Base-by-base conservation (phyloP, 2,113 vertebrate species). In the human (Homo sapiens) region DNA sequence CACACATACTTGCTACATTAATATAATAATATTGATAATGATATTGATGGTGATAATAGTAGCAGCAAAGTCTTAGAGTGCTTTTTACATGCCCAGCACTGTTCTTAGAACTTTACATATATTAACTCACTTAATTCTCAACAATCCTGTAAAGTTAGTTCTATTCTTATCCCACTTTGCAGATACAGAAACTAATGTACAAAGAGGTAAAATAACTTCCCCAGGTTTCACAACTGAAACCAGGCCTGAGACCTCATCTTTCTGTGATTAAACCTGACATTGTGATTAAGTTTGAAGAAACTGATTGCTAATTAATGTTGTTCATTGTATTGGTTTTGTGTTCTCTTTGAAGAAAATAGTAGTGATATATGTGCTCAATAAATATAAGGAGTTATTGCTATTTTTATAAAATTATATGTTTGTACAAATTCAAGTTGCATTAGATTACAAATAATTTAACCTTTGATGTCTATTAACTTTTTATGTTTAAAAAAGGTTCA, bases 291-390 rank as follows among this genome's bases (percentile, higher is more conserved):
- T 93, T 43, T 90, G 75, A 92, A 81, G 52, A 88, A n/a, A 20
- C 40, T 84, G 40, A 75, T 88, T 88, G 73, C 45, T 55, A 11
- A 59, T 72, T 50, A 52, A 84, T 59, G 18, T 79, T 89, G 30
- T 89, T 87, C 73, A 68, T 40, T 83, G 1, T 91, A 45, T 25
- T 93, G 57, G 17, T 73, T 90, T 83, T 87, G 35, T 88, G 40
- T 94, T 96, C 27, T 86, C 48, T 94, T 84, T 86, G 59, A 52
- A 92, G 78, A 50, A 85, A 64, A 66, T n/a, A 7, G 72, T 95
- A 78, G 12, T 88, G 38, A n/a, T 72, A 27, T 25, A 52, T 75
- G 30, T 78, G 14, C 25, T 68, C 57, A 35, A 82, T 68, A 82
- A 82, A 43, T 38, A 43, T 17, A 84, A 84, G 43, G 72, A 57